A percentile compares a stretch with the other conserved stretches of the same genome.
Conservation (phyloP, 2,113 vertebrate genomes). For the Xyliphius kryptos region DNA sequence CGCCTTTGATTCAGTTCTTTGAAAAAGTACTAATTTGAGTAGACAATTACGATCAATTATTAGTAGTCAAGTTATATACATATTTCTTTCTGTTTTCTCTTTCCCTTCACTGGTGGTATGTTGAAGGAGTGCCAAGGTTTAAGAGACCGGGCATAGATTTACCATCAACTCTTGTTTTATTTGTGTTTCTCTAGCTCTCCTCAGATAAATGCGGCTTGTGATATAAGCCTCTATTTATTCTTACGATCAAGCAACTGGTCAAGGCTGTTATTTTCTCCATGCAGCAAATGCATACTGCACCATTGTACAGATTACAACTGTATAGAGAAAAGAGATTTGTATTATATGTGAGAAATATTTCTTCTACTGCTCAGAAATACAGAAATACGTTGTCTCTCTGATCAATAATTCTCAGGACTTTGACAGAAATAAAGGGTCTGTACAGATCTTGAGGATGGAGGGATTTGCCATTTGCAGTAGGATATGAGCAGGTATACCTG, state of each 20-base stretch:
- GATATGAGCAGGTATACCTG: neutral
- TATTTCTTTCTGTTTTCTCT: constrained; percentile 25
- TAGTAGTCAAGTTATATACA: too few relatives aligned
- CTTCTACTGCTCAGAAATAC: constrained; percentile 86
- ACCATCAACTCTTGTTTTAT: constrained; percentile 45
- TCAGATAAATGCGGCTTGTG: too few relatives aligned
- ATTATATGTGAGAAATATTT: constrained; percentile 76
- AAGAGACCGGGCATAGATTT: constrained; percentile 57
- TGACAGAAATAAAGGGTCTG: too few relatives aligned
- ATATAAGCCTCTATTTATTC: too few relatives aligned
- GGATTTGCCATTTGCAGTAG: too few relatives aligned
- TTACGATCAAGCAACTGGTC: constrained; percentile 16
- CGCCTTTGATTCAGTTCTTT: constrained; percentile 53
- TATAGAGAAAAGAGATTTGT: constrained; percentile 64
- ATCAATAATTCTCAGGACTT: too few relatives aligned
- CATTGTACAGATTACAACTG: constrained; percentile 63
- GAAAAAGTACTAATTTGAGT: constrained; percentile 54
- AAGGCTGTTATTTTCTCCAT: constrained; percentile 40
- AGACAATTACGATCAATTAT: constrained; percentile 49
- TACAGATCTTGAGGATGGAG: neutral
- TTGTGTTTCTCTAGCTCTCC: constrained; percentile 37
- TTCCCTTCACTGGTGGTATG: constrained; percentile 51
- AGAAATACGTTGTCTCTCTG: too few relatives aligned
- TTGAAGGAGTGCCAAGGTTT: constrained; percentile 59
- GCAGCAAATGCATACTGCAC: constrained; percentile 58